phyloP scores from a whole-genome alignment of 2,113 vertebrate species.

The Perca flavescens region DNA sequence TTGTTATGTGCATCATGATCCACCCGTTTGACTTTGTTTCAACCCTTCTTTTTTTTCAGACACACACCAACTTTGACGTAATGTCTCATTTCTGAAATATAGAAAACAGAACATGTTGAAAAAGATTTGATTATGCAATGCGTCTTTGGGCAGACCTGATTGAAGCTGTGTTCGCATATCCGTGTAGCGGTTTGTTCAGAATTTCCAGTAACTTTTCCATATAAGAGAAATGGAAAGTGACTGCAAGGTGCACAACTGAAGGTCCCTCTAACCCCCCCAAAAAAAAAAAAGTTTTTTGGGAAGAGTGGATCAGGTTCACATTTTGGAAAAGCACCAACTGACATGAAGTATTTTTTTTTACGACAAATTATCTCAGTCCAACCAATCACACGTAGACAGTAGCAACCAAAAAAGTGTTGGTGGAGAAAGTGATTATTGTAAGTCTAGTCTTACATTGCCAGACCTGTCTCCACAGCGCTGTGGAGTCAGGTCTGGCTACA shows the following conservation, averaged over 20 bases:
- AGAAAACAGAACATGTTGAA: neutral
- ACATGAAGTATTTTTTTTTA: neutral
- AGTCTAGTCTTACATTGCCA: neutral
- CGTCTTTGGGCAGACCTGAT: neutral
- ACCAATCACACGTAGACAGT: neutral
- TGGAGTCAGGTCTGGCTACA: no score
- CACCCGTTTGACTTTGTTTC: constrained; percentile 23
- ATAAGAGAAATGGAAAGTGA: constrained; percentile 22
- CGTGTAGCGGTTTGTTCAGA: neutral
- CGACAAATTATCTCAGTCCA: neutral
- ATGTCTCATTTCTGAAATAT: neutral
- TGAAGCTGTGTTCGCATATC: neutral
- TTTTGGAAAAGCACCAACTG: neutral
- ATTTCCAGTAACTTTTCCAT: constrained; percentile 3
- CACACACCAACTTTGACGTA: neutral
- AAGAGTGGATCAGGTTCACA: neutral
- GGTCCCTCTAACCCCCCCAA: neutral
- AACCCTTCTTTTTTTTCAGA: neutral
- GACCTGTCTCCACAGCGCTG: no score
- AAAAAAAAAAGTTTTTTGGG: constrained; percentile 8
- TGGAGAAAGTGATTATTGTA: neutral
- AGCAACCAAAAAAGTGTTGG: neutral
- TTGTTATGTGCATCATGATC: constrained; percentile 56
- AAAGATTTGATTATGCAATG: neutral
- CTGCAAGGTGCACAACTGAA: constrained; percentile 10